Evolutionary conservation across 2,113 vertebrate genomes (phyloP), one percentile per base, ranked within the genome.

Genomic region (Entomyzon cyanotis): DNA sequence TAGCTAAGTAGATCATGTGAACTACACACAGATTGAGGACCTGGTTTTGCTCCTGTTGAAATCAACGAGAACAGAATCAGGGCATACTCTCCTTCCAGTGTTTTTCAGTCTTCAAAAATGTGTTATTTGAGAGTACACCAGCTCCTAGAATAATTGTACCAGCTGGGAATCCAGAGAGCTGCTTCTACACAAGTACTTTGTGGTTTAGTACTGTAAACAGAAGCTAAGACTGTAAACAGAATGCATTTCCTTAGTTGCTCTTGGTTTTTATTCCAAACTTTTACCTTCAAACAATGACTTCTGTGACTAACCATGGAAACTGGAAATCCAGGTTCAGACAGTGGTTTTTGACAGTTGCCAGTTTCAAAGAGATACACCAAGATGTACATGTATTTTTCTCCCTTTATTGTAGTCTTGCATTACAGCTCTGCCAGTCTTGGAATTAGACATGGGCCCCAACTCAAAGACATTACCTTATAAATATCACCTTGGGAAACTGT

Each of bases 1-100:
- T 96, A 95, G 85, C 85, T 96, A 96, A 96, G 88, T 90, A 96
- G 93, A 96, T 96, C 93, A 95, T 92, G 93, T 96, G 95, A 96
- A 88, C 94, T 96, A 96, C 87, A 96, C 93, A 95, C 88, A 93
- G 92, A 96, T 60, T 92, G 88, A 92, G 28, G 60, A 95, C 79
- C 78, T 96, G 82, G 0, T 96, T 94, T 96, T 92, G 75, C 88
- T 96, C 84, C 90, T 80, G 2, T 63, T 90, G 87, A 93, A 94
- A 65, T 93, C 83, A 85, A 70, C 55, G 75, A 87, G 68, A 94
- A 84, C 63, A 88, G 68, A 93, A 93, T 86, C 71, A 71, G 79
- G 79, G 27, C 79, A 77, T 84, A 39, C 6, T 70, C 68, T 84
- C 35, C 70, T 83, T 88, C 55, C 60, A 88, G 22, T n/a, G 9